A percentile compares a stretch with the other conserved stretches of the same genome.
Conservation (phyloP, 2,888 invertebrate genomes). For the Drosophila acutilabella region DNA sequence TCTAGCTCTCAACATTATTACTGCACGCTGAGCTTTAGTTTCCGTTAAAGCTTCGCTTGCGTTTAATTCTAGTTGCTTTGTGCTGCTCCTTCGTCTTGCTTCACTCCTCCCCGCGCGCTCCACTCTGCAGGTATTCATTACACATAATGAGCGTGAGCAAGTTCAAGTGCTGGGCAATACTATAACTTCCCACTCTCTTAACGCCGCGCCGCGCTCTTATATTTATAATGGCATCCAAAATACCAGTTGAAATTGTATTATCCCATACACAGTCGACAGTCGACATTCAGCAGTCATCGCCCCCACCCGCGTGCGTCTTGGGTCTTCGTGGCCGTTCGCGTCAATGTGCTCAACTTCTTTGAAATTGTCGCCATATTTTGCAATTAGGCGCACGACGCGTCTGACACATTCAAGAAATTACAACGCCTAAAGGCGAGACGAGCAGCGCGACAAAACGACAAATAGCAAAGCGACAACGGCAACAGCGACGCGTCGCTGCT, state of each 20-base stretch:
- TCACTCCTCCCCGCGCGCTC: constrained; percentile 21
- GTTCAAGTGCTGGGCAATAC: constrained; percentile 51
- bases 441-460: constrained; percentile 29
- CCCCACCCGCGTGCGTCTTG: neutral
- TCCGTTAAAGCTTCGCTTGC: constrained; percentile 41
- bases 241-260: constrained; percentile 83
- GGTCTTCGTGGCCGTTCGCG: constrained; percentile 9
- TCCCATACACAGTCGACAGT: constrained; percentile 61
- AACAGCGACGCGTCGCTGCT: constrained; percentile 39
- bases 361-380: constrained; percentile 79
- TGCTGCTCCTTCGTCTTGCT: constrained; percentile 24
- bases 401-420: constrained; percentile 77
- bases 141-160: constrained; percentile 55
- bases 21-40: constrained; percentile 42
- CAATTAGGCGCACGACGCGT: constrained; percentile 63
- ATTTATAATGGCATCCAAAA: constrained; percentile 70
- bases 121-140: constrained; percentile 57
- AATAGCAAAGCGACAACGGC: constrained; percentile 44
- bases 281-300: constrained; percentile 11
- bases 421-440: constrained; percentile 66
- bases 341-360: constrained; percentile 75
- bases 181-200: constrained; percentile 1
- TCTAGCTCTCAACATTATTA: neutral
- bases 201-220: constrained; percentile 13
- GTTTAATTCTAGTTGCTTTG: constrained; percentile 30